phyloP scores from a whole-genome alignment of 2,113 vertebrate genomes.

The Otolemur garnettii region DNA sequence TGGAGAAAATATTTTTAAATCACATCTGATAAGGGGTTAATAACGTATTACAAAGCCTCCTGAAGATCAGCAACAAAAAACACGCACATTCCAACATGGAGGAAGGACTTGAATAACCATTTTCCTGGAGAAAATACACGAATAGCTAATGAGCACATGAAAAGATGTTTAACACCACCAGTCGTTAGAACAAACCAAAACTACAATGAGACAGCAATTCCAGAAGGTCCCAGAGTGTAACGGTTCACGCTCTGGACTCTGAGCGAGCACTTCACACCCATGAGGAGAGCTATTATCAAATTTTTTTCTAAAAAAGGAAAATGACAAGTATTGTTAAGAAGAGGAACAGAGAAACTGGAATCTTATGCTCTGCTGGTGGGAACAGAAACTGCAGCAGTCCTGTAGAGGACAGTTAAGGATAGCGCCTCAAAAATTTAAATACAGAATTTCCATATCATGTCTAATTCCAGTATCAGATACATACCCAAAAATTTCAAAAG shows the following conservation, averaged over 20 bases:
- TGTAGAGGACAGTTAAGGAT: not conserved
- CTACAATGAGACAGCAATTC: not conserved
- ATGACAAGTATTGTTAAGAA: not conserved
- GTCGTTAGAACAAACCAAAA: not conserved
- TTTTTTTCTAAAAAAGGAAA: not conserved
- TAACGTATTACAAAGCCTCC: not conserved
- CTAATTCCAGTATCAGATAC: not conserved
- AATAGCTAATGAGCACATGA: not conserved
- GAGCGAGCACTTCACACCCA: not conserved
- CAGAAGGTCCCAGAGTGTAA: no score
- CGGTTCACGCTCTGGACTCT: not conserved
- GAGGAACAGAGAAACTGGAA: not conserved
- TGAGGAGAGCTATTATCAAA: not conserved
- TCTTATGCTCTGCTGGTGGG: not conserved
- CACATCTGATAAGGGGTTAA: not conserved
- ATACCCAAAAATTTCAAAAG: not conserved
- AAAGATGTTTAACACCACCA: not conserved
- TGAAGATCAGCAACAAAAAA: not conserved
- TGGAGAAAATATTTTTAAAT: not conserved
- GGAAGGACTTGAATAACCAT: not conserved
- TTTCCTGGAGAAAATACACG: not conserved
- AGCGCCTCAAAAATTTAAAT: not conserved
- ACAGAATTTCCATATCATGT: not conserved
- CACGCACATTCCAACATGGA: not conserved
- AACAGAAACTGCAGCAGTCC: not conserved